phyloP scores from a whole-genome alignment of 1,140 invertebrate species.

The Drosophila erecta region DNA sequence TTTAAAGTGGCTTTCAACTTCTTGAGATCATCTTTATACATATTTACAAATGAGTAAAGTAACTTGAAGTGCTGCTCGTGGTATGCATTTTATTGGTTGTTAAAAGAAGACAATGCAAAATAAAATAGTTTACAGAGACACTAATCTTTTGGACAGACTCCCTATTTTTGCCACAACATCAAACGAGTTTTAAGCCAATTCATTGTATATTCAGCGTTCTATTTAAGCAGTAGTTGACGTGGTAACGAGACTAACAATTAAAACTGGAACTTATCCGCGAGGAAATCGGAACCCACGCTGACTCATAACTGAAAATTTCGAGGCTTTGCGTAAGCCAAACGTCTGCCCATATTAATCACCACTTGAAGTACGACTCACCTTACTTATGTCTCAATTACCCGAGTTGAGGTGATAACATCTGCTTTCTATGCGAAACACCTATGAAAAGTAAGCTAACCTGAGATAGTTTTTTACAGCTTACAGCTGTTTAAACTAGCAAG shows the following conservation, averaged over 20 bases:
- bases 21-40: slow-evolving; percentile 20
- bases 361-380: slow-evolving; percentile 10
- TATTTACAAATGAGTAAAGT: not conserved
- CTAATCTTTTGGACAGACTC: no score
- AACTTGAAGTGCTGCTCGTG: not conserved
- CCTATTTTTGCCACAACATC: no score
- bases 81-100: no score
- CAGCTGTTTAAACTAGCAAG: slow-evolving; percentile 8
- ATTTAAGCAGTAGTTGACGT: not conserved
- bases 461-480: no score
- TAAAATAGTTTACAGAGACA: no score
- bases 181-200: not conserved
- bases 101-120: not conserved
- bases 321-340: slow-evolving; percentile 14
- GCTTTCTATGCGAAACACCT: slow-evolving; percentile 16
- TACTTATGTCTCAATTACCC: slow-evolving; percentile 23
- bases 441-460: no score
- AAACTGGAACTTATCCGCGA: not conserved
- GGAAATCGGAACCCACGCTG: slow-evolving; percentile 10
- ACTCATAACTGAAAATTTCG: slow-evolving; percentile 23
- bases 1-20: slow-evolving; percentile 9
- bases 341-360: slow-evolving; percentile 27
- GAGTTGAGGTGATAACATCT: slow-evolving; percentile 17
- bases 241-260: slow-evolving; percentile 5
- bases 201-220: not conserved